Evolutionary conservation across 2,888 invertebrate genomes (phyloP).

Genomic region (Pandemis cinnamomeana): DNA sequence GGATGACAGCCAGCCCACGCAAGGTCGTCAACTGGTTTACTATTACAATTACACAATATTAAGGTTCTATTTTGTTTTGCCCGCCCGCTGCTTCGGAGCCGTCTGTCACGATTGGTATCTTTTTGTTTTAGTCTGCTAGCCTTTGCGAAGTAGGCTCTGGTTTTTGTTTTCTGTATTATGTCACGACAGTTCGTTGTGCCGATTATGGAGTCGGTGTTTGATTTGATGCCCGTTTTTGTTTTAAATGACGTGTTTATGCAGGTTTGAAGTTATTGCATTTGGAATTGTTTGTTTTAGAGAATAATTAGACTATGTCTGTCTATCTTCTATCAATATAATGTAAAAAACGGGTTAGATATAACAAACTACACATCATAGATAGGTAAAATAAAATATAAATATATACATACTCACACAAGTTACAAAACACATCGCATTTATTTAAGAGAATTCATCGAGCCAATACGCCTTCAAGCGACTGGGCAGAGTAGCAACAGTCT

Average conservation of each 20-base stretch:
- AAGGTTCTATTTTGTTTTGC: slow-evolving; percentile 35
- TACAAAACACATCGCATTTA: too few species aligned
- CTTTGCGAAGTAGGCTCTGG: slow-evolving; percentile 24
- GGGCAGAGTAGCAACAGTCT: too few species aligned
- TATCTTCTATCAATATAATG: too few species aligned
- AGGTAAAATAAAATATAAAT: too few species aligned
- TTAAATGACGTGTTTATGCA: neutral
- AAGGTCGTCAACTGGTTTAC: slow-evolving; percentile 72
- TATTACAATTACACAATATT: slow-evolving; percentile 48
- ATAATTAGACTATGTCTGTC: too few species aligned
- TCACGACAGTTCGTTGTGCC: slow-evolving; percentile 26
- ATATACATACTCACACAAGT: too few species aligned
- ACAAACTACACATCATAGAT: too few species aligned
- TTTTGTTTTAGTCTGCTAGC: slow-evolving; percentile 26
- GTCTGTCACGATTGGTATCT: slow-evolving; percentile 22
- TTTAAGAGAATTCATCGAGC: too few species aligned
- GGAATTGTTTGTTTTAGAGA: neutral
- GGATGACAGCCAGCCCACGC: slow-evolving; percentile 63
- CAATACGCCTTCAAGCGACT: too few species aligned
- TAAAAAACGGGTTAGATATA: too few species aligned
- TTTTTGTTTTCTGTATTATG: slow-evolving; percentile 33
- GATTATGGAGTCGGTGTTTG: neutral
- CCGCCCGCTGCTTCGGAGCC: slow-evolving; percentile 7
- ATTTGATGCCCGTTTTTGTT: neutral
- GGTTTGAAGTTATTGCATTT: neutral